Evolutionary conservation across 2,797 vertebrate genomes (phyloP).

Genomic region (Toxotes lorentzi): DNA sequence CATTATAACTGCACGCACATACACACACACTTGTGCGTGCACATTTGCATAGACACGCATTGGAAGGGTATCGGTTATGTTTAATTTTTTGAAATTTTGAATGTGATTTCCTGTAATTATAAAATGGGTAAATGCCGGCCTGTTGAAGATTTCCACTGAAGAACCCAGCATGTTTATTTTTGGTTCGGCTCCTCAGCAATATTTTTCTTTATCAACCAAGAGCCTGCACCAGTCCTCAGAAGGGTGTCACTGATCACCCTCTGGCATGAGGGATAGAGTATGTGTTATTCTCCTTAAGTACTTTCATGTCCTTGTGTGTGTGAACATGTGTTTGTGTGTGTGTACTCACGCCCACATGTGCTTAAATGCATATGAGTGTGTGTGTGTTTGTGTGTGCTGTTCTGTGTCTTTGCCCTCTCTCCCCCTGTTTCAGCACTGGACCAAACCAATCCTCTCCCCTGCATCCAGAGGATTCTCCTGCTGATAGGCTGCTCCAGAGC

Average conservation of each 20-base stretch:
- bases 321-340: slow-evolving; percentile 38
- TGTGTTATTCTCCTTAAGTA: slow-evolving; percentile 67
- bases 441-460: slow-evolving; percentile 47
- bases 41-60: slow-evolving; percentile 30
- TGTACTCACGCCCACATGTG: slow-evolving; percentile 9
- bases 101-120: slow-evolving; percentile 55
- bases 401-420: slow-evolving; percentile 21
- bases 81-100: slow-evolving; percentile 50
- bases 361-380: slow-evolving; percentile 10
- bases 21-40: slow-evolving; percentile 1
- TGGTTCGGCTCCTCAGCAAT: slow-evolving; percentile 41
- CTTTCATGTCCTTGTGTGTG: slow-evolving; percentile 58
- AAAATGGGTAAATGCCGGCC: slow-evolving; percentile 47
- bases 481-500: slow-evolving; percentile 52
- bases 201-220: slow-evolving; percentile 54
- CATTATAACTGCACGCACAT: slow-evolving; percentile 58
- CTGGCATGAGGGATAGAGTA: slow-evolving; percentile 46
- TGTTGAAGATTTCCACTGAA: slow-evolving; percentile 47
- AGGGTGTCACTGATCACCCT: slow-evolving; percentile 64
- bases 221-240: slow-evolving; percentile 58
- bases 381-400: slow-evolving; percentile 3
- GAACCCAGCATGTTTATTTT: slow-evolving; percentile 50
- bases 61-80: slow-evolving; percentile 44
- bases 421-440: slow-evolving; percentile 24
- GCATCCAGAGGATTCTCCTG: slow-evolving; percentile 34